Base-by-base conservation (phyloP, 1,140 invertebrate species). In the Camponotus vicinus region DNA sequence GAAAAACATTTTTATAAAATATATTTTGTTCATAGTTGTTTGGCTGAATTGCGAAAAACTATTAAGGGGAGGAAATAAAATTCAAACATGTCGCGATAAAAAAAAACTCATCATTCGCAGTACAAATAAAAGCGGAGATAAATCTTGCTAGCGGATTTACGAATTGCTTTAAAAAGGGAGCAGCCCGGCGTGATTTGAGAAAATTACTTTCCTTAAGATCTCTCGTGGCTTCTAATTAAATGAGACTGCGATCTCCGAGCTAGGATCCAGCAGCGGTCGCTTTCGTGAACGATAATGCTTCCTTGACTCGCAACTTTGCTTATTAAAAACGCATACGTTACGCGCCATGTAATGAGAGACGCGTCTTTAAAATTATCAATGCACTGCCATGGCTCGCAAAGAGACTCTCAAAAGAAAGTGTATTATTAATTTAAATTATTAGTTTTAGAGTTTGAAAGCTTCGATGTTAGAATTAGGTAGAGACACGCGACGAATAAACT, bases 91-190 rank as follows among this genome's bases (percentile, higher is more conserved):
- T 37, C 13, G 5, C 13, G 61, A 21, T 49, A 34, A 64, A 78
- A 64, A 18, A 18, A 55, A 0, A 21, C 21, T 27, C 59, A 32
- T 45, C 1, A 45, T 78, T 49, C 18, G 42, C 18, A 67, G 13
- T 37, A 8, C 57, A n/a, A 52, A 79, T 66, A 67, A 67, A 66
- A 37, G 61, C n/a, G 40, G 32, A 49, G 37, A 71, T 57, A 73
- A 82, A 82, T 82, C 57, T 82, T 59, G n/a, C 34, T 18, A 59
- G 49, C 1, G 34, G 34, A 79, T 79, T 67, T 67, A 79, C n/a
- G 76, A 61, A 77, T 77, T 7, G 9, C 32, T 42, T 37, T 40
- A 15, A 71, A 59, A 59, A 37, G 18, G 18, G 18, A 61, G n/a
- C 37, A 57, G 49, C 3, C 18, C 67, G 27, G 15, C 61, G 21